Base-by-base conservation (phyloP, 2,888 invertebrate species). In the Suillia variegata region DNA sequence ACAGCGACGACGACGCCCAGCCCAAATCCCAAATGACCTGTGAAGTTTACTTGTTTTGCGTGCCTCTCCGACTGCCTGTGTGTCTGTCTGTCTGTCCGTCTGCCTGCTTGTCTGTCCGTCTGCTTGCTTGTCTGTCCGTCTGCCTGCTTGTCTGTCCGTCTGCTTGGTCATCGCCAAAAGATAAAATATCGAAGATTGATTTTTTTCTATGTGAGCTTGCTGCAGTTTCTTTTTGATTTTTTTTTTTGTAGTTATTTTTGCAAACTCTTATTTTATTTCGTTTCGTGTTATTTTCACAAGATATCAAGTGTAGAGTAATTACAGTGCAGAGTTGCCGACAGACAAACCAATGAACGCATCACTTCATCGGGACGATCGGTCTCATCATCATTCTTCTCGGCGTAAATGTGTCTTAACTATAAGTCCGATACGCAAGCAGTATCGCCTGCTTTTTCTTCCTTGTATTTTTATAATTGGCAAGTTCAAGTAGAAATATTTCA, bases 241-340 rank as follows among this genome's bases (percentile, higher is more conserved):
- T 38, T 38, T 38, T 5, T 38, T 17, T 17, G 45, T 2, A 45
- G 45, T 20, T 45, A 13, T 38, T 38, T 12, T 31, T 31, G 31
- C 12, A 12, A 31, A 31, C 31, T 31, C 12, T 31, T 6, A 6
- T n/a, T 31, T 31, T 31, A 8, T 31, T 31, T 8, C 12, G 31
- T 12, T 31, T 31, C 12, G 31, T 31, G 31, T 31, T 2, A 8
- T 54, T 54, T 59, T 38, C 26, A 21, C 33, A 56, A 47, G 47
- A 42, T 59, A 52, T 59, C 59, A 59, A 59, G 56, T 59, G 38
- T 59, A 52, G 22, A 24, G 24, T 56, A 59, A 56, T 56, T 56
- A 56, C 51, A 56, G 17, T 34, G 48, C 48, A 56, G 38, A 42
- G 22, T 42, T 13, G 52, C 34, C 52, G 42, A 47, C 54, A 51